A percentile compares a stretch with the other conserved stretches of the same genome.
These are phyloP conservation scores for Aphrophora alni DNA, from an alignment of 2,888 invertebrate species.

Conservation along the genomic window DNA sequence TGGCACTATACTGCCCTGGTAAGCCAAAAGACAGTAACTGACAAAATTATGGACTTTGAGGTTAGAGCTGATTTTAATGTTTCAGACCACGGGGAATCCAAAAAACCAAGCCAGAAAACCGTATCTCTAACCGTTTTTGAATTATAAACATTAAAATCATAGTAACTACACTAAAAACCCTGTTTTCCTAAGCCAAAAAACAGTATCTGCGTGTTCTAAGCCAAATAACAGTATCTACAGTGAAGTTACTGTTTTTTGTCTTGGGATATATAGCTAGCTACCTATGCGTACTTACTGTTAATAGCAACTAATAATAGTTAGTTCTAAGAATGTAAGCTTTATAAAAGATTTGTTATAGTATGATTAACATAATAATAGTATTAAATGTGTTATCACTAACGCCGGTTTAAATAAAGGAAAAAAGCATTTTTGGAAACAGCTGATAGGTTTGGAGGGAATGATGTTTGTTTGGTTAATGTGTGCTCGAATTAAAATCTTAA, in stretches of 20 bases:
- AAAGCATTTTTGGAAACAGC: too few species aligned
- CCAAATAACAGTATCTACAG: background rate
- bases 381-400: too few species aligned
- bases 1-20: background rate
- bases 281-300: too few species aligned
- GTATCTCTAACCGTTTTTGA: background rate
- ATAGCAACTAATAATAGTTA: too few species aligned
- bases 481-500: too few species aligned
- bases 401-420: too few species aligned
- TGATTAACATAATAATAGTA: too few species aligned
- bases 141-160: background rate
- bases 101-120: background rate
- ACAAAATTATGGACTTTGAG: background rate
- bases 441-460: too few species aligned
- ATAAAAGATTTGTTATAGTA: too few species aligned
- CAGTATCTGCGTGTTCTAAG: background rate
- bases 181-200: background rate
- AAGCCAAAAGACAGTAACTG: background rate
- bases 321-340: too few species aligned
- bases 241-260: background rate
- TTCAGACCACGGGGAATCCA: background rate
- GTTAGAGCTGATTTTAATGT: background rate
- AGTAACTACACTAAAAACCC: background rate
- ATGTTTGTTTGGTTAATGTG: too few species aligned
- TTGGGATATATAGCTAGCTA: background rate